Evolutionary conservation across 2,797 vertebrate species (phyloP).

Genomic region (Melanotaenia maccullochi): DNA sequence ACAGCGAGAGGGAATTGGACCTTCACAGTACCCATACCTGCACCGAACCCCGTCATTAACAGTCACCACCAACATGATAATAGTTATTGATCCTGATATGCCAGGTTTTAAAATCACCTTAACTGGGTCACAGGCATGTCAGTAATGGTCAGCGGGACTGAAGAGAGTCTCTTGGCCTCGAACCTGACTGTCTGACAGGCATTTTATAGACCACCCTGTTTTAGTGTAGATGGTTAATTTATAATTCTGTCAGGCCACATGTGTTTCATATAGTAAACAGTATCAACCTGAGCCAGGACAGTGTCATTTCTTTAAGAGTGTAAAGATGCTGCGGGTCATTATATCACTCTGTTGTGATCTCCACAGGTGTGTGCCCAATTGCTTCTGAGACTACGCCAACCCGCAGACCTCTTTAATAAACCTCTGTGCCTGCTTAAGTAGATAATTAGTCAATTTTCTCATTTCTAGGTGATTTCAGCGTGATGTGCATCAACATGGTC

Average conservation of each 20-base stretch:
- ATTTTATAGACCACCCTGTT: conserved; percentile 60
- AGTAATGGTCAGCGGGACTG: conserved; percentile 31
- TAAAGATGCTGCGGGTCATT: conserved; percentile 63
- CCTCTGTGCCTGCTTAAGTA: conserved; percentile 72
- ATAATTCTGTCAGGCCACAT: conserved; percentile 52
- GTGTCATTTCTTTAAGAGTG: conserved; percentile 46
- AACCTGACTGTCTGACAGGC: conserved; percentile 29
- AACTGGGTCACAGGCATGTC: conserved; percentile 21
- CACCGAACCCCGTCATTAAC: conserved; percentile 30
- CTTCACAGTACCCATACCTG: conserved; percentile 5
- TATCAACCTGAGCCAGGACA: conserved; percentile 57
- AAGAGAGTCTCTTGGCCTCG: conserved; percentile 41
- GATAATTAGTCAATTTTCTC: conserved; percentile 77
- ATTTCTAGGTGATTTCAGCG: conserved; percentile 76
- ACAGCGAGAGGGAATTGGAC: conserved; percentile 31
- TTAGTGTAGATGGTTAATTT: conserved; percentile 46
- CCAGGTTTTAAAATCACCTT: conserved; percentile 56
- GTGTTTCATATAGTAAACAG: conserved; percentile 45
- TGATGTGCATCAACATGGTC: conserved; percentile 68
- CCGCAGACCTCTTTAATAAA: conserved; percentile 68
- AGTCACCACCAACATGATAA: conserved; percentile 54
- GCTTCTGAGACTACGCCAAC: conserved; percentile 66
- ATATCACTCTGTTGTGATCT: conserved; percentile 47
- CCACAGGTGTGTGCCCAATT: conserved; percentile 77
- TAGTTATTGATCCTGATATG: conserved; percentile 52